Conservation (phyloP, 1,140 invertebrate species). For the Cotesia vestalis region DNA sequence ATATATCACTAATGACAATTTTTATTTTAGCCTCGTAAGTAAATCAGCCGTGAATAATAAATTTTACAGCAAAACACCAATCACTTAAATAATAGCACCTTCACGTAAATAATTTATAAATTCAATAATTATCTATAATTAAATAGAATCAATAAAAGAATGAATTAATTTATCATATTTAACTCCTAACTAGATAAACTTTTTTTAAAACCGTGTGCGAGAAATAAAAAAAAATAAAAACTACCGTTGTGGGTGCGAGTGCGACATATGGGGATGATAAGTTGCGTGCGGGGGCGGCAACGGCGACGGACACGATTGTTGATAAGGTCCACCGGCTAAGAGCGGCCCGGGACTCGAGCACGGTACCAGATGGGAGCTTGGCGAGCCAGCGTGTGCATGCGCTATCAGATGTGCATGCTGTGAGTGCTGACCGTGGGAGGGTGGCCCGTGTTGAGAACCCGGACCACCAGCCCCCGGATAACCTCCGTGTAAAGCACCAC, state of each 20-base stretch:
- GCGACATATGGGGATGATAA: constrained; percentile 71
- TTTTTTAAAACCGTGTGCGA: not conserved
- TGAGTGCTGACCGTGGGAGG: constrained; percentile 68
- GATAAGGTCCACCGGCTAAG: constrained; percentile 66
- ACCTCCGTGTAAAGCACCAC: constrained; percentile 68
- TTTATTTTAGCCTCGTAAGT: constrained; percentile 10
- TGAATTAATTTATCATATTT: not conserved
- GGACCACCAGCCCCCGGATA: constrained; percentile 62
- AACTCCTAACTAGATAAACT: not conserved
- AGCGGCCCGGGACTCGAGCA: constrained; percentile 68
- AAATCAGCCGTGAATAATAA: not conserved
- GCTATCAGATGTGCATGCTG: constrained; percentile 70
- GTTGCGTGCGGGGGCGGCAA: constrained; percentile 68
- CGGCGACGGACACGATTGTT: constrained; percentile 70
- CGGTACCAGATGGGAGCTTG: constrained; percentile 72
- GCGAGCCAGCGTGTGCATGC: constrained; percentile 69
- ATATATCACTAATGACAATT: constrained; percentile 13
- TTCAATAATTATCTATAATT: too few species aligned
- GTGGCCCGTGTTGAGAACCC: constrained; percentile 72
- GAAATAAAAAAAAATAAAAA: constrained; percentile 39
- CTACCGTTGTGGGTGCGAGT: constrained; percentile 78
- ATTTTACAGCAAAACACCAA: not conserved
- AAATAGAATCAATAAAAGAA: not conserved
- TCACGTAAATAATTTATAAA: too few species aligned
- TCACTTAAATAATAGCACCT: not conserved